A percentile compares a stretch with the other conserved stretches of the same genome.
These are phyloP conservation scores for Nephrocerus scutellatus DNA, from an alignment of 2,888 invertebrate species.

Conservation along the genomic window DNA sequence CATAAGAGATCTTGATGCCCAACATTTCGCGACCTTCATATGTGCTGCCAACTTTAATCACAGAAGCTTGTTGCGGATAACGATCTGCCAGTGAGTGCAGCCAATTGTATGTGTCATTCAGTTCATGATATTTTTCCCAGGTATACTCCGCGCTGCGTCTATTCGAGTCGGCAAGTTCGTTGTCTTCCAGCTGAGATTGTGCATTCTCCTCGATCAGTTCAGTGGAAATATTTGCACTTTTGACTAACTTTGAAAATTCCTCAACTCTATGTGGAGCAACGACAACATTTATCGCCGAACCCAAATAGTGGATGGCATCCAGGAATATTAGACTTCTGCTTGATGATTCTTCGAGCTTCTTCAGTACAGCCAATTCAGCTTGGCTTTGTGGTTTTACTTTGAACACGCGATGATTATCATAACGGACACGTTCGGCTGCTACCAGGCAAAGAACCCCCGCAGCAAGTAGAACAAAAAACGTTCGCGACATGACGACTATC, in stretches of 20 bases:
- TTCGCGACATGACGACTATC: no score
- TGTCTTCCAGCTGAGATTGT: slow-evolving; percentile 32
- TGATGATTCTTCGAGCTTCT: slow-evolving; percentile 37
- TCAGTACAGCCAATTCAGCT: slow-evolving; percentile 49
- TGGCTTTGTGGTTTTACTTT: slow-evolving; percentile 50
- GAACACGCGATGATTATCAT: slow-evolving; percentile 55
- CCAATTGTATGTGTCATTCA: slow-evolving; percentile 51
- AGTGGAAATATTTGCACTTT: slow-evolving; percentile 44
- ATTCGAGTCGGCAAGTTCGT: slow-evolving; percentile 26
- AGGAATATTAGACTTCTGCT: slow-evolving; percentile 46
- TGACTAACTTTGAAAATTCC: slow-evolving; percentile 23
- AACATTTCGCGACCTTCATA: slow-evolving; percentile 55
- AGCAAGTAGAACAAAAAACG: slow-evolving; percentile 9
- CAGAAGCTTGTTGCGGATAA: slow-evolving; percentile 48
- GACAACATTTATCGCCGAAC: slow-evolving; percentile 45
- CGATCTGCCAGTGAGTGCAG: slow-evolving; percentile 48
- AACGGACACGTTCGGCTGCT: slow-evolving; percentile 33
- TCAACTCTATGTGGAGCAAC: slow-evolving; percentile 30
- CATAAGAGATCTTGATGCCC: slow-evolving; percentile 51
- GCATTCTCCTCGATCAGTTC: slow-evolving; percentile 45
- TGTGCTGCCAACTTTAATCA: slow-evolving; percentile 50
- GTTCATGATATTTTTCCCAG: slow-evolving; percentile 36
- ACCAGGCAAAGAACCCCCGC: slow-evolving; percentile 12
- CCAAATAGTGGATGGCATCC: slow-evolving; percentile 41
- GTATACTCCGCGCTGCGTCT: slow-evolving; percentile 26